phyloP scores from a whole-genome alignment of 2,888 invertebrate species.

The Eudemis profundana region DNA sequence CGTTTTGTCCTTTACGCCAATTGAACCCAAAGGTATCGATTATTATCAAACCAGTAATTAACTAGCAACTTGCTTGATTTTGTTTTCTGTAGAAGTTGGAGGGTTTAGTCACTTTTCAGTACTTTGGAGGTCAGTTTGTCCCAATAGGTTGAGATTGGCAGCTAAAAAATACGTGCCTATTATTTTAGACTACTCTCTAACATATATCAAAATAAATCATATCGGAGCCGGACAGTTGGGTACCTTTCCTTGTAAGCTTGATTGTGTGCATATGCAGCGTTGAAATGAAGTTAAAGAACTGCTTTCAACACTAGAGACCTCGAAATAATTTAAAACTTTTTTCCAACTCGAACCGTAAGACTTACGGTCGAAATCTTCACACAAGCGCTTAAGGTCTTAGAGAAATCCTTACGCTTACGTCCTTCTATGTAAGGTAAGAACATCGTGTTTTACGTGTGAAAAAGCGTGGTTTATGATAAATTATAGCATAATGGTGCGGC shows the following conservation, averaged over 20 bases:
- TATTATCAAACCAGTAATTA: too few relatives aligned
- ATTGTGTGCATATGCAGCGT: background rate
- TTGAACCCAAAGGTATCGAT: too few relatives aligned
- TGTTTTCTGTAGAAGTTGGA: too few relatives aligned
- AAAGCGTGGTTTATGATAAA: constrained; percentile 42
- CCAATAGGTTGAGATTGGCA: too few relatives aligned
- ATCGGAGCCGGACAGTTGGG: too few relatives aligned
- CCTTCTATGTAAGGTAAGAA: background rate
- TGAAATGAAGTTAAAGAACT: background rate
- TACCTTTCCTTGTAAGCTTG: background rate
- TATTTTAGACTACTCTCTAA: too few relatives aligned
- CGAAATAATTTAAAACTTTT: background rate
- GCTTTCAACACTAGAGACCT: background rate
- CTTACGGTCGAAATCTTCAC: background rate
- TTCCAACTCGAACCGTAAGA: background rate
- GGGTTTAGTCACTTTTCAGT: too few relatives aligned
- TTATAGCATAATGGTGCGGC: constrained; percentile 41
- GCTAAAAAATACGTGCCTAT: too few relatives aligned
- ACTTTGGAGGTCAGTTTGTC: too few relatives aligned
- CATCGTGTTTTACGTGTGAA: constrained; percentile 28
- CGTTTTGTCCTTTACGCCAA: too few relatives aligned
- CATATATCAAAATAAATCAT: too few relatives aligned
- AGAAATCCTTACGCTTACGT: background rate
- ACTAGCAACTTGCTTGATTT: too few relatives aligned
- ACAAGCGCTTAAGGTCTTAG: background rate